Percentiles rank a stretch among this genome's conserved stretches.
Evolutionary conservation across 2,888 invertebrate genomes (phyloP).

Genomic region (Plemyria rubiginata): DNA sequence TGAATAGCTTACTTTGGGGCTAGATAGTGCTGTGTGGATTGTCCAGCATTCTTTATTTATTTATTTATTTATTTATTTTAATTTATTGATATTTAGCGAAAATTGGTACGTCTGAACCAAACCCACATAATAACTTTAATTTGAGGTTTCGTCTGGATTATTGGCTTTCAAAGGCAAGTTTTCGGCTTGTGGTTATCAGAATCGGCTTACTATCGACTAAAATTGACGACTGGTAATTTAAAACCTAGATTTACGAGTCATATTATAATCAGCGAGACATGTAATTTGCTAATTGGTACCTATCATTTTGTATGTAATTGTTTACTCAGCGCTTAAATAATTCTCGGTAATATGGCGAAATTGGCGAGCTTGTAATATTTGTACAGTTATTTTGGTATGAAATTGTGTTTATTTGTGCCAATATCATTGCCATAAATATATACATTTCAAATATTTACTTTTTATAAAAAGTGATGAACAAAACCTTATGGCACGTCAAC

Average conservation of each 20-base stretch:
- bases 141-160: slow-evolving; percentile 12
- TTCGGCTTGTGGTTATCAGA: slow-evolving; percentile 20
- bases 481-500: too few relatives aligned
- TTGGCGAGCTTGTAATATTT: slow-evolving; percentile 11
- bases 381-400: slow-evolving; percentile 3
- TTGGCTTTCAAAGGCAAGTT: background rate
- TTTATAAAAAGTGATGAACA: too few relatives aligned
- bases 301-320: slow-evolving; percentile 19
- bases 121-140: background rate
- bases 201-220: background rate
- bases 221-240: slow-evolving; percentile 21
- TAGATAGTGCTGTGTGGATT: too few relatives aligned
- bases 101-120: background rate
- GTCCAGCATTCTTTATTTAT: too few relatives aligned
- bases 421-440: too few relatives aligned
- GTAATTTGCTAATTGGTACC: slow-evolving; percentile 23
- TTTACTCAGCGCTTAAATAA: slow-evolving; percentile 6
- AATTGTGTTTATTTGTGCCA: background rate
- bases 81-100: too few relatives aligned
- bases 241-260: slow-evolving; percentile 23
- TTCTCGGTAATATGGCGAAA: slow-evolving; percentile 1
- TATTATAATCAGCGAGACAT: slow-evolving; percentile 25
- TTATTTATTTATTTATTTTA: too few relatives aligned
- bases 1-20: too few relatives aligned
- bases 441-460: too few relatives aligned